A percentile compares a stretch with the other conserved stretches of the same genome.
phyloP scores from a whole-genome alignment of 2,113 vertebrate genomes.

The Athene noctua region DNA sequence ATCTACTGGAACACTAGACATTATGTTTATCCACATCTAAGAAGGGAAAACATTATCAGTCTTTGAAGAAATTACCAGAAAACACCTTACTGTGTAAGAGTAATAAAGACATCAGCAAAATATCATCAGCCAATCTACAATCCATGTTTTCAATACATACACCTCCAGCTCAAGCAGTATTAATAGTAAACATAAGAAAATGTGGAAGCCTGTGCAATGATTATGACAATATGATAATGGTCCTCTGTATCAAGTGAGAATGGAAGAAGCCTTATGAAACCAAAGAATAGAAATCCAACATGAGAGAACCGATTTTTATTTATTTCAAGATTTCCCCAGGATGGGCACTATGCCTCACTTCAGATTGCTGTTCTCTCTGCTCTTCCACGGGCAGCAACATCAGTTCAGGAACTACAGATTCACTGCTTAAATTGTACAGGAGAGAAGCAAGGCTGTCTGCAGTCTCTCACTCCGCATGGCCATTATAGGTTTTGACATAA shows the following conservation, averaged over 20 bases:
- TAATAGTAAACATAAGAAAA: neutral
- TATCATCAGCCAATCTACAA: neutral
- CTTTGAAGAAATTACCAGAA: neutral
- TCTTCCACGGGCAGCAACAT: neutral
- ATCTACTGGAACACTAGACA: neutral
- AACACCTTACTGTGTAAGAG: neutral
- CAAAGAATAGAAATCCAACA: neutral
- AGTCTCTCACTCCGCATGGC: neutral
- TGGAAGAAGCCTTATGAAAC: neutral
- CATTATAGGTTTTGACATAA: constrained; percentile 16
- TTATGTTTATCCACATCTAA: neutral
- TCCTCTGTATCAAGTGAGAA: neutral
- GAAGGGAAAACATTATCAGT: neutral
- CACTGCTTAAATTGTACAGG: neutral
- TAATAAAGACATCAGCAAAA: neutral
- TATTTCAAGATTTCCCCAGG: neutral
- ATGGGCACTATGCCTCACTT: neutral
- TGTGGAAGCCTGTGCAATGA: neutral
- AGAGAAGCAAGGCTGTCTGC: neutral
- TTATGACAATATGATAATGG: neutral
- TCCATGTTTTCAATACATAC: neutral
- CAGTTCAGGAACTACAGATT: neutral
- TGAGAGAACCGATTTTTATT: neutral
- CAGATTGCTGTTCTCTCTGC: neutral
- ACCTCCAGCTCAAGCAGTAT: neutral